Evolutionary conservation across 2,113 vertebrate genomes (phyloP).

Genomic region (Vulpes ferrilata): DNA sequence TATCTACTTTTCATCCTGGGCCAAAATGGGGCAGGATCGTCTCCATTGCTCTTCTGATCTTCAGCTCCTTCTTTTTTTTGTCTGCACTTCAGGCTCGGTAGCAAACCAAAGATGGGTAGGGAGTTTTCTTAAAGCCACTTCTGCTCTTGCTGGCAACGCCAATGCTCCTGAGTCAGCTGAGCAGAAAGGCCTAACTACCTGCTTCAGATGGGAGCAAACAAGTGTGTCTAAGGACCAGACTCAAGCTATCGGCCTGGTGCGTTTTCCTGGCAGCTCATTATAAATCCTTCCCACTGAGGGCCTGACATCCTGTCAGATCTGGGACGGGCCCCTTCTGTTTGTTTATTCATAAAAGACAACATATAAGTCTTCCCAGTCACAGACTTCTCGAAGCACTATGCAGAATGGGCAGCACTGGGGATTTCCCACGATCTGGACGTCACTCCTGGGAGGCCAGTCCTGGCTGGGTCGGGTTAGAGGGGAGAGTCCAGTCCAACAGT

Average conservation of each 20-base stretch:
- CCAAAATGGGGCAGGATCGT: not conserved
- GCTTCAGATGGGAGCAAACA: not conserved
- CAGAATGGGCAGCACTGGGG: not conserved
- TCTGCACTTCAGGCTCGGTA: not conserved
- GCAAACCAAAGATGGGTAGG: not conserved
- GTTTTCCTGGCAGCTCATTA: not conserved
- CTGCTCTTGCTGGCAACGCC: not conserved
- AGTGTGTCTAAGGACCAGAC: not conserved
- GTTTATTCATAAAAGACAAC: constrained; percentile 34
- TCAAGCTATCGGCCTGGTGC: not conserved
- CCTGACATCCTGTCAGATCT: not conserved
- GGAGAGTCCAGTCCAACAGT: not conserved
- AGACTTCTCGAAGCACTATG: not conserved
- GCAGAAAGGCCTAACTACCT: not conserved
- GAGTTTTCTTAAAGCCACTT: not conserved
- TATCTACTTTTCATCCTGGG: not conserved
- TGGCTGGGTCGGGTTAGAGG: not conserved
- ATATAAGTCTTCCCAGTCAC: not conserved
- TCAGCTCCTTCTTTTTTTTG: not conserved
- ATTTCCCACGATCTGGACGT: not conserved
- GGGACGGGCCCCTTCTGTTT: not conserved
- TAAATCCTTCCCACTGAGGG: not conserved
- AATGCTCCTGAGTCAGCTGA: not conserved
- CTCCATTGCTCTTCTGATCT: not conserved
- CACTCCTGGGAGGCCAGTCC: not conserved